Conservation (phyloP, 2,888 invertebrate genomes). For the Julus scandinavius region DNA sequence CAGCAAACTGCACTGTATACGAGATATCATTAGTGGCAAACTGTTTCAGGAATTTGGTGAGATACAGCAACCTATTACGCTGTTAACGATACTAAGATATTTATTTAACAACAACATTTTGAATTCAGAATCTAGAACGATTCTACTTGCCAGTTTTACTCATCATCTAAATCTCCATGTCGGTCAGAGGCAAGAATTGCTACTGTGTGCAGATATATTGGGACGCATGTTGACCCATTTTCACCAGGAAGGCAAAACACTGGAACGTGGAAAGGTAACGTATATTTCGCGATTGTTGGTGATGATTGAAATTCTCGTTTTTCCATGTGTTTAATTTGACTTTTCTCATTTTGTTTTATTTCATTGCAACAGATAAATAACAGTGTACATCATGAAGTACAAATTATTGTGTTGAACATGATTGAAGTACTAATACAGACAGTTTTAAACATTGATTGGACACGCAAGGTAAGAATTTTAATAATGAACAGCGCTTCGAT, state of each 20-base stretch:
- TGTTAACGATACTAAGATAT: not conserved
- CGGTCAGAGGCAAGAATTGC: constrained; percentile 81
- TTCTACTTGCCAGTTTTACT: constrained; percentile 84
- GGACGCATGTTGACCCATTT: constrained; percentile 81
- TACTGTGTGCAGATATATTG: constrained; percentile 85
- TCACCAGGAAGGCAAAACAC: constrained; percentile 68
- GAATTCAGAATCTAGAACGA: constrained; percentile 81
- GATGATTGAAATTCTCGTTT: constrained; percentile 62
- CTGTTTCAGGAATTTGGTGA: constrained; percentile 75
- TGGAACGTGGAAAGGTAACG: constrained; percentile 60
- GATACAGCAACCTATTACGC: not conserved
- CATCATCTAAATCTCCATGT: constrained; percentile 86
- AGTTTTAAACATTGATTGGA: constrained; percentile 82
- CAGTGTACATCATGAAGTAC: constrained; percentile 80
- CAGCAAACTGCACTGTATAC: constrained; percentile 84
- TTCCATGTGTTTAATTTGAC: constrained; percentile 66
- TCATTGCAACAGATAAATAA: constrained; percentile 69
- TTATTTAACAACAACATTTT: not conserved
- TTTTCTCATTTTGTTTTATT: not conserved
- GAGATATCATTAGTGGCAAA: constrained; percentile 78
- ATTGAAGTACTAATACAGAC: constrained; percentile 88
- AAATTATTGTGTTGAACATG: constrained; percentile 82
- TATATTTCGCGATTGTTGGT: constrained; percentile 57
- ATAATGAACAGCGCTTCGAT: not conserved
- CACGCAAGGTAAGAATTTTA: constrained; percentile 62